phyloP scores from a whole-genome alignment of 2,888 invertebrate species.

The Drosophila neutralis region DNA sequence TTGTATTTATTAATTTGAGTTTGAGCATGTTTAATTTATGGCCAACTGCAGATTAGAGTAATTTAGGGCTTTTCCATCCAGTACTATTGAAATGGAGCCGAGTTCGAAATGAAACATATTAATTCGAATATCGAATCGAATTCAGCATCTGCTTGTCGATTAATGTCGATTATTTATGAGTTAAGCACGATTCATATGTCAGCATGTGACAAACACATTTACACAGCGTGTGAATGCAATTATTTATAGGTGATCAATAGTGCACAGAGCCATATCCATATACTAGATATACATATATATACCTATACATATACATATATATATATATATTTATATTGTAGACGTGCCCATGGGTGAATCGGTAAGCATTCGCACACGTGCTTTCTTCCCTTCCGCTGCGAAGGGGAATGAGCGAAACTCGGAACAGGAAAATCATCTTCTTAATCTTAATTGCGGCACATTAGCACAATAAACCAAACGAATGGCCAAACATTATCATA shows the following conservation, averaged over 20 bases:
- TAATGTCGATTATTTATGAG: conserved; percentile 11
- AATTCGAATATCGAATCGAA: neutral
- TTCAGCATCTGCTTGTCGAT: conserved; percentile 10
- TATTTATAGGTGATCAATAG: conserved; percentile 56
- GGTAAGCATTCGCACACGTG: conserved; percentile 36
- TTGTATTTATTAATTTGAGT: neutral
- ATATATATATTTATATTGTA: conserved; percentile 14
- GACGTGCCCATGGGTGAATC: conserved; percentile 30
- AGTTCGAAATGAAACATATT: neutral
- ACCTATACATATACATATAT: neutral
- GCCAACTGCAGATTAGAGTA: neutral
- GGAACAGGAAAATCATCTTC: conserved; percentile 78
- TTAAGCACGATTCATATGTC: conserved; percentile 15
- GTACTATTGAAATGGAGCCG: too few relatives aligned
- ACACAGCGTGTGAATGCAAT: conserved; percentile 72
- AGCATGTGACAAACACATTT: conserved; percentile 37
- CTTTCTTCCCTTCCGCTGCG: neutral
- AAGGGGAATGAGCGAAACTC: conserved; percentile 4
- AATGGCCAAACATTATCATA: conserved; percentile 84
- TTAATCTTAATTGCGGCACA: conserved; percentile 85
- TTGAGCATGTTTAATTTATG: neutral
- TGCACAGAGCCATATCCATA: conserved; percentile 18
- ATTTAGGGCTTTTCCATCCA: too few relatives aligned
- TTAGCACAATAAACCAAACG: conserved; percentile 84
- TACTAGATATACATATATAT: neutral